These are phyloP conservation scores for Caenorhabditis doughertyi DNA, from an alignment of 2,888 invertebrate species.

Conservation along the genomic window DNA sequence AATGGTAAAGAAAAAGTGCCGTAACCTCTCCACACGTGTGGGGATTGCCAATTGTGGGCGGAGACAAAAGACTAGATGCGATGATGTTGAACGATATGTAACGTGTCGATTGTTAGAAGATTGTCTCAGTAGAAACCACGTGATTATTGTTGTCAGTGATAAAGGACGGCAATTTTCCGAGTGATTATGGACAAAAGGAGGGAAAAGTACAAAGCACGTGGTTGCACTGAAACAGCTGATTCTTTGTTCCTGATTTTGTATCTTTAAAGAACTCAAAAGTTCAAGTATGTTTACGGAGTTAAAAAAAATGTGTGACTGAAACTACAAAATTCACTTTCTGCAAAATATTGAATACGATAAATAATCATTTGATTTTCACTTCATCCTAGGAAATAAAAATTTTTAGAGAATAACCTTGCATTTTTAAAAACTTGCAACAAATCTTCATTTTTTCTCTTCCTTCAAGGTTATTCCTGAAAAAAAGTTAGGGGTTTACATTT, in stretches of 20 bases:
- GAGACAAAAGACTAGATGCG: constrained; percentile 47
- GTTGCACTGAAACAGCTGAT: constrained; percentile 45
- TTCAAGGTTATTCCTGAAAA: no score
- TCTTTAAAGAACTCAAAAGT: constrained; percentile 4
- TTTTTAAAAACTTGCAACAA: no score
- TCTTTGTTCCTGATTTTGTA: not conserved
- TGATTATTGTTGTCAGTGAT: constrained; percentile 35
- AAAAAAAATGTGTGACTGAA: not conserved
- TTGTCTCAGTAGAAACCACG: constrained; percentile 40
- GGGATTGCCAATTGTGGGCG: constrained; percentile 33
- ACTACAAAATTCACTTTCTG: no score
- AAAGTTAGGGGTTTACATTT: no score
- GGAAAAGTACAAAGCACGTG: constrained; percentile 51
- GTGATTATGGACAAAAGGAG: constrained; percentile 36
- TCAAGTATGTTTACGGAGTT: not conserved
- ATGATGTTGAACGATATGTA: constrained; percentile 57
- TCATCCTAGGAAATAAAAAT: no score
- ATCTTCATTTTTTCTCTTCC: no score
- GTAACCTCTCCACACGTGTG: constrained; percentile 50
- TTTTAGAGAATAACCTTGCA: no score
- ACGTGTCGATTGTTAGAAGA: constrained; percentile 55
- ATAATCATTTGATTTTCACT: no score
- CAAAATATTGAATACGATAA: no score
- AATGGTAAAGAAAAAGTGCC: constrained; percentile 38
- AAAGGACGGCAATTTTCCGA: constrained; percentile 21